Evolutionary conservation across 2,888 invertebrate species (phyloP), one percentile per base, ranked within the genome.

Genomic region (Microdon myrmicae): DNA sequence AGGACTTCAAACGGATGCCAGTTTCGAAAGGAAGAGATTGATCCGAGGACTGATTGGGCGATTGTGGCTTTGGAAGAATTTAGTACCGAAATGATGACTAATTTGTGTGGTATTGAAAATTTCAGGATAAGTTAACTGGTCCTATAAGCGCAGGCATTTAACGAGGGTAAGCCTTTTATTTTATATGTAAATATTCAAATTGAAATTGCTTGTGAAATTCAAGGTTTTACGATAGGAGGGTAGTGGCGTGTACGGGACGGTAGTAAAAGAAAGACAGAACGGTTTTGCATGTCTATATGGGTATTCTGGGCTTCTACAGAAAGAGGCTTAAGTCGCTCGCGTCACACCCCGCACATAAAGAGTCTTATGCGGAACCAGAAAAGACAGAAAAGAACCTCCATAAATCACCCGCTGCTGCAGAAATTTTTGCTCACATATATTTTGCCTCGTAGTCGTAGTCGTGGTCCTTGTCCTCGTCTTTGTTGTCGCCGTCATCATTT

Each of bases 341-440:
- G 19, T 34, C 20, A 34, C 56, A 49, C 56, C 44, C n/a, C n/a
- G n/a, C 58, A 38, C 51, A 51, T 28, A 38, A 38, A 23, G 32
- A 37, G 34, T 32, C 16, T 25, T 13, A 28, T 41, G 14, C 32
- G 29, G 12, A 47, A 37, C n/a, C 39, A 12, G 3, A 49, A 49
- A 49, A 49, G 55, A 55, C 55, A 55, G 61, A 49, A 49, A 49
- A 55, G 49, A 61, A 61, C 39, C 34, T 49, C 55, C 38, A 61
- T 61, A 61, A 61, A 61, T 61, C 61, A 61, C 55, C 32, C 48
- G 44, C 23, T 34, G 55, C 55, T 61, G 55, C 48, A 61, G 48
- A 55, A 26, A 34, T 60, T 44, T 41, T 44, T 38, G 49, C 48
- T 49, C 48, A 55, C 17, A 47, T 14, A 20, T 20, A 16, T n/a